Base-by-base conservation (phyloP, 2,113 vertebrate species). In the Dasyprocta punctata region DNA sequence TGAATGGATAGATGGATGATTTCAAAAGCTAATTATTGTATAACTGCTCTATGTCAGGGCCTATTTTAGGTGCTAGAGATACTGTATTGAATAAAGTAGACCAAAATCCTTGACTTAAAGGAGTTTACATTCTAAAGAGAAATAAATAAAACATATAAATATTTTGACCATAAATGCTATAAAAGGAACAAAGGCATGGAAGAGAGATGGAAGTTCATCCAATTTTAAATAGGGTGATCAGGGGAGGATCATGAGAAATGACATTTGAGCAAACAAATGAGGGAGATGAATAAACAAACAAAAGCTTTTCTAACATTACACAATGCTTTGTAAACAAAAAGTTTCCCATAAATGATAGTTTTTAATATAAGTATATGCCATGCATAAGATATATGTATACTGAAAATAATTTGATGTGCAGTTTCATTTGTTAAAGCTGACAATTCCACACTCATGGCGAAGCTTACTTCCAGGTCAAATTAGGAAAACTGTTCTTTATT, bases 121-220 rank as follows among this genome's bases (percentile, higher is more conserved):
- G 82, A 84, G 30, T 38, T 88, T 89, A 90, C 11, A 71, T 86
- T 82, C 49, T 82, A 82, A 12, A 80, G 14, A 67, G 11, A 1
- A 97, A 81, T 58, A 80, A 95, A 77, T 11, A 92, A 97, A 95
- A 60, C 17, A n/a, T 22, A 73, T 33, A 82, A 82, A 44, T 88
- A 60, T 69, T 82, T 84, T 90, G 28, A 52, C 84, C 16, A 61
- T 47, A 75, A n/a, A 17, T 65, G 2, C 81, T 82, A 85, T 38
- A 19, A 30, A 95, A 4, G 10, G 16, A 71, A 90, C 5, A 86
- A 82, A 88, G 1, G 30, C 49, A 94, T 80, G 60, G n/a, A 67
- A 87, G 41, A 83, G 65, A 77, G 16, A 65, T 3, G 26, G 4
- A 36, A 47, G 30, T 11, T 17, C 41, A 86, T 3, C 7, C 30